These are phyloP conservation scores for Hypotaenidia okinawae DNA, from an alignment of 2,797 vertebrate species.

Conservation along the genomic window DNA sequence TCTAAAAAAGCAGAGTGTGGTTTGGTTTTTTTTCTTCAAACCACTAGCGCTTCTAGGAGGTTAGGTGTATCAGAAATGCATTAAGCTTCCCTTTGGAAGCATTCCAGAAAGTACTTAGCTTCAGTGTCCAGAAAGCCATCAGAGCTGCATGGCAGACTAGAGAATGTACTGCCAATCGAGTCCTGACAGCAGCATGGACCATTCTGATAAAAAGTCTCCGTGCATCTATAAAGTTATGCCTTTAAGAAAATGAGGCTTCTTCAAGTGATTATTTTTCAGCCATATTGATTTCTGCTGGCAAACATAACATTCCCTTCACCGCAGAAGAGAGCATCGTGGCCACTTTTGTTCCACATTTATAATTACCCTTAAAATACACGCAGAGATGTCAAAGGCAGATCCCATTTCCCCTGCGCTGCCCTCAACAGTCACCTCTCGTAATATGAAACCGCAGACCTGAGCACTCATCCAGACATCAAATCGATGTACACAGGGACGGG, in stretches of 20 bases:
- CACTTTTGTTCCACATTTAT: background rate
- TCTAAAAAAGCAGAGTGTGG: background rate
- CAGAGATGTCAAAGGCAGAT: background rate
- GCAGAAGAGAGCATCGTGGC: background rate
- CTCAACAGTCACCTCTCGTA: background rate
- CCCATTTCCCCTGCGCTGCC: background rate
- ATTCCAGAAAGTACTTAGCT: background rate
- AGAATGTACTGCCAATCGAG: background rate
- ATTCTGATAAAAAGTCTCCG: background rate
- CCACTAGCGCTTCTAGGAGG: background rate
- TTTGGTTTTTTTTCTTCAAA: background rate
- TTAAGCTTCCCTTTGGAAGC: background rate
- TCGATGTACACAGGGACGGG: accelerated
- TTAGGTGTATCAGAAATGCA: background rate
- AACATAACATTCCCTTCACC: background rate
- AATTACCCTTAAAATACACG: background rate
- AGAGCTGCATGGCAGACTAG: background rate
- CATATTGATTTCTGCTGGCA: background rate
- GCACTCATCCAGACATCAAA: background rate
- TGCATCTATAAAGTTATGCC: background rate
- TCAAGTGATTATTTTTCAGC: background rate
- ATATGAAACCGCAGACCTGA: background rate
- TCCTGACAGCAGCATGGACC: background rate
- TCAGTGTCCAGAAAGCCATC: background rate
- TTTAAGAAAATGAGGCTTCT: background rate